These are phyloP conservation scores for Grallaria varia DNA, from an alignment of 2,113 vertebrate genomes.

Conservation along the genomic window DNA sequence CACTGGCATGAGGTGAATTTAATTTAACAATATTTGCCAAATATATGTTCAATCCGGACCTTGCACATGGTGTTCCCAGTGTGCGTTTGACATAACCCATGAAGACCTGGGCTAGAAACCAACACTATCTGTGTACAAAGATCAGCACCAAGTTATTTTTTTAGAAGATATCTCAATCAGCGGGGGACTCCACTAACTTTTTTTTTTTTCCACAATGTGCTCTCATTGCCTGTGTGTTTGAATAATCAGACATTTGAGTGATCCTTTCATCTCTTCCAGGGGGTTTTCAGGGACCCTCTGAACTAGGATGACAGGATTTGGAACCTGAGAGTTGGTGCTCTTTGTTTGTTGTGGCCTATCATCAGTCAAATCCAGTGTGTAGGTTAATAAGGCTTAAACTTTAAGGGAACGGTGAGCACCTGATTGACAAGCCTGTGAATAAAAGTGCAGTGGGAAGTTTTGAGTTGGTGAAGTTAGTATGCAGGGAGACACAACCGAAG, in stretches of 20 bases:
- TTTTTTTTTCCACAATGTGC: constrained; percentile 45
- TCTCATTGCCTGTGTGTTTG: constrained; percentile 71
- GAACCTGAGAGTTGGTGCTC: constrained; percentile 79
- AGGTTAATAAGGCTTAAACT: constrained; percentile 89
- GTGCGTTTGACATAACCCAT: constrained; percentile 72
- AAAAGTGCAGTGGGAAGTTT: constrained; percentile 77
- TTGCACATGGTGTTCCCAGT: constrained; percentile 75
- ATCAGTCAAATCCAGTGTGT: constrained; percentile 81
- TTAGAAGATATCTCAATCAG: constrained; percentile 92
- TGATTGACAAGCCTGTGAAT: constrained; percentile 85
- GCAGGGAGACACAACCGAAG: constrained; percentile 62
- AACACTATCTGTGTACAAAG: constrained; percentile 34
- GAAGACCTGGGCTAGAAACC: constrained; percentile 68
- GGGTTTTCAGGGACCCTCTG: constrained; percentile 76
- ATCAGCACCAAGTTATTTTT: constrained; percentile 64
- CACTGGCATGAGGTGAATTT: constrained; percentile 73
- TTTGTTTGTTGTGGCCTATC: constrained; percentile 82
- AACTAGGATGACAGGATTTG: constrained; percentile 82
- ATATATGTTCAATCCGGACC: constrained; percentile 76
- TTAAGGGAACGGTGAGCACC: constrained; percentile 81
- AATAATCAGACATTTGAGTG: constrained; percentile 80
- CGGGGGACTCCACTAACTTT: constrained; percentile 72
- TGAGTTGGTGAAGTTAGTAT: constrained; percentile 73
- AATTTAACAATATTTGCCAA: constrained; percentile 76
- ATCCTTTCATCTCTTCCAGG: constrained; percentile 81